These are phyloP conservation scores for Daphoenositta chrysoptera DNA, from an alignment of 2,113 vertebrate genomes.

Conservation along the genomic window DNA sequence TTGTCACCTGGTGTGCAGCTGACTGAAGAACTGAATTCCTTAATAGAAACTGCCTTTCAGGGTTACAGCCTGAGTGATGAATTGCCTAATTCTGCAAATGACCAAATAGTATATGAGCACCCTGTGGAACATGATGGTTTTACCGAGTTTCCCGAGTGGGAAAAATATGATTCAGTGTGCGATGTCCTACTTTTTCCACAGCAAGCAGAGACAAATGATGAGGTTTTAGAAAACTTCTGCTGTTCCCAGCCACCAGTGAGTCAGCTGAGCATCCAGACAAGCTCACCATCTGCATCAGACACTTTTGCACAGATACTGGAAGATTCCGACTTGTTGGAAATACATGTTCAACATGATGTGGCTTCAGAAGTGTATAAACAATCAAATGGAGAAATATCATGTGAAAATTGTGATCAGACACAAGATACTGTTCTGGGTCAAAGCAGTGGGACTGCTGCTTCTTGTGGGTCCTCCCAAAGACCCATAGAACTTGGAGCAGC, in stretches of 20 bases:
- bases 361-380: background rate
- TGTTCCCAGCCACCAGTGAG: background rate
- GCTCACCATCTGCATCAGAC: background rate
- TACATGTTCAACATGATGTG: background rate
- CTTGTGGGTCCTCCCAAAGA: background rate
- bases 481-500: background rate
- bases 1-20: slow-evolving; percentile 54
- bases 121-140: background rate
- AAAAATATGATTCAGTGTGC: slow-evolving; percentile 48
- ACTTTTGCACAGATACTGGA: background rate
- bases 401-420: background rate
- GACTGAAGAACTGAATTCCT: slow-evolving; percentile 80
- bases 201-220: slow-evolving; percentile 15
- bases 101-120: background rate
- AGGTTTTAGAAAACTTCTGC: slow-evolving; percentile 26
- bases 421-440: slow-evolving; percentile 12
- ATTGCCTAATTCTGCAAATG: slow-evolving; percentile 43
- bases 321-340: background rate
- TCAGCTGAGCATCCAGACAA: slow-evolving; percentile 1
- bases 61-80: slow-evolving; percentile 7
- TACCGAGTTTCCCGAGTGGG: slow-evolving; percentile 45
- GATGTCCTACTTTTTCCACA: slow-evolving; percentile 16
- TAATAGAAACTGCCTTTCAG: slow-evolving; percentile 80
- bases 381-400: background rate
- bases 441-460: background rate